Evolutionary conservation across 2,797 vertebrate species (phyloP).

Genomic region (Propithecus perrieri): DNA sequence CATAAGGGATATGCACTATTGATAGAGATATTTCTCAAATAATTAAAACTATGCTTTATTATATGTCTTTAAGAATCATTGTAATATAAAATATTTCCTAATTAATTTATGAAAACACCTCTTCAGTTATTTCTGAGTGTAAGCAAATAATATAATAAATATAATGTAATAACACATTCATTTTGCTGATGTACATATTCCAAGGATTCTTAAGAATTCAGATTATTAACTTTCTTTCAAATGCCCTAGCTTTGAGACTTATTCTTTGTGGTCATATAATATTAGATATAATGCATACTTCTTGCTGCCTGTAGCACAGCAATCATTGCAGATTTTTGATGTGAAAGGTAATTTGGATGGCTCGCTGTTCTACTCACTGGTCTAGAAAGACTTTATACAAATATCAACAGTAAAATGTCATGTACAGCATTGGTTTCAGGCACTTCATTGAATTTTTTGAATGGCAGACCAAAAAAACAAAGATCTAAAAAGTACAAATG

Average conservation of each 20-base stretch:
- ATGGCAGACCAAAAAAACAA: background rate
- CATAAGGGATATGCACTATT: background rate
- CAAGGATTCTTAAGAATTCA: background rate
- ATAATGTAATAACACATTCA: background rate
- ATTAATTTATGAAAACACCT: background rate
- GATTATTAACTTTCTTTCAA: constrained; percentile 1
- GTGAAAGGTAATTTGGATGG: constrained; percentile 14
- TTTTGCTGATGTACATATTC: background rate
- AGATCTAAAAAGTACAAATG: background rate
- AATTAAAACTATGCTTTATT: background rate
- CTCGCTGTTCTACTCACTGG: background rate
- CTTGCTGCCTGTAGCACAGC: background rate
- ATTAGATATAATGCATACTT: background rate
- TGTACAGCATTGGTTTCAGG: background rate
- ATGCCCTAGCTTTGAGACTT: background rate
- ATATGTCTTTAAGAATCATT: background rate
- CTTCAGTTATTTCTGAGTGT: background rate
- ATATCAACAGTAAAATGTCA: background rate
- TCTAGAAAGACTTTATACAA: constrained; percentile 44
- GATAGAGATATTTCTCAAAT: background rate
- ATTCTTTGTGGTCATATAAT: background rate
- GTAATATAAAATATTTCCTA: background rate
- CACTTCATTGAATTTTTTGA: constrained; percentile 42
- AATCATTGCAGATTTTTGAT: constrained; percentile 2
- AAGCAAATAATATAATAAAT: background rate